Evolutionary conservation across 2,888 invertebrate species (phyloP), one percentile per base, ranked within the genome.

Genomic region (Harpagoxenus sublaevis): DNA sequence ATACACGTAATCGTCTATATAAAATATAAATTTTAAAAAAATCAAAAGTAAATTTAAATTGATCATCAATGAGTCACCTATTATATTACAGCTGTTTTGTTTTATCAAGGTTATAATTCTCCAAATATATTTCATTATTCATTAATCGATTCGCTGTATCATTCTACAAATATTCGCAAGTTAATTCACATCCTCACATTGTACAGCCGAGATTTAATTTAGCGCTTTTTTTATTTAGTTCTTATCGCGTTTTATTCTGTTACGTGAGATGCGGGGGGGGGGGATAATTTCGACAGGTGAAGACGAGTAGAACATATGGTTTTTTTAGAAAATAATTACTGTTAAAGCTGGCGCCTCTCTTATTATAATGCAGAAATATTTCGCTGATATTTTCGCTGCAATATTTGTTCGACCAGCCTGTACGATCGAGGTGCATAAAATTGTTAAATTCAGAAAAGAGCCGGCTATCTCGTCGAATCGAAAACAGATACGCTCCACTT

Each of bases 311-410:
- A 68, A 63, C n/a, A 48, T 23, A 23, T 48, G 28, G 39, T 48
- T 23, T 23, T 23, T 23, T 23, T 62, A 39, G 48, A 62, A 70
- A 81, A 81, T 79, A 71, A 81, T 81, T 81, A 65, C 48, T 35
- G 39, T 45, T 70, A 51, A 23, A 48, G 18, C 12, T 48, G 39
- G 28, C n/a, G 23, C 48, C 42, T 62, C 39, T 28, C 12, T 18
- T 73, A 73, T 39, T 79, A 51, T 62, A 62, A 81, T n/a, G 23
- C 5, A 15, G 9, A 2, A 45, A 60, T 71, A 60, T 71, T 60
- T 57, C 23, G 23, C 23, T 48, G 10, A 4, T 31, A 45, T 35
- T 18, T 71, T 48, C 31, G 18, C 57, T 35, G 15, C 8, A 71
- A 79, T 57, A 79, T 71, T 35, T 57, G 23, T 57, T 71, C 18